Evolutionary conservation across 2,888 invertebrate genomes (phyloP).

Genomic region (Disparrhopalites patrizii): DNA sequence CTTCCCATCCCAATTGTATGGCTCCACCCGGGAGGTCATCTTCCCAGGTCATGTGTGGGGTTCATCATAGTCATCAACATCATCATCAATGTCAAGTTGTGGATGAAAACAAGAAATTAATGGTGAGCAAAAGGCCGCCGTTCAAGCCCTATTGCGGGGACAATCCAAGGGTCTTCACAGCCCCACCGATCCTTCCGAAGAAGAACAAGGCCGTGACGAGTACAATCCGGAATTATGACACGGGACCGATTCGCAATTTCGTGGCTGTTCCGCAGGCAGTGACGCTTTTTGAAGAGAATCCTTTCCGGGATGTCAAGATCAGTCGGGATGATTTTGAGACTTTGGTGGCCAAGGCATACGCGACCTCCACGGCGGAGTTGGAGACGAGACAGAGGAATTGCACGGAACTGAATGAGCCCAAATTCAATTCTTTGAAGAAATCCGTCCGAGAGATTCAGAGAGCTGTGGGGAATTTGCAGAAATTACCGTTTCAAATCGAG

Average conservation of each 20-base stretch:
- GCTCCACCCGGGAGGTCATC: too few relatives aligned
- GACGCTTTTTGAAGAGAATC: slow-evolving; percentile 8
- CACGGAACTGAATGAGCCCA: slow-evolving; percentile 17
- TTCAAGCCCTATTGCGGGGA: slow-evolving; percentile 1
- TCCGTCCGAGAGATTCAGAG: slow-evolving; percentile 8
- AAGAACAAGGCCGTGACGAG: background rate
- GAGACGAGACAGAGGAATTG: slow-evolving; percentile 4
- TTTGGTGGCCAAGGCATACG: slow-evolving; percentile 11
- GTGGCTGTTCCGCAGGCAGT: slow-evolving; percentile 8
- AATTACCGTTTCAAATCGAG: slow-evolving; percentile 11
- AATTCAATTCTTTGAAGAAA: slow-evolving; percentile 10
- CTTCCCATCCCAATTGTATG: too few relatives aligned
- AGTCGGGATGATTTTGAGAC: slow-evolving; percentile 18
- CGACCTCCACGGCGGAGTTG: background rate
- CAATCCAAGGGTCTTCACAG: background rate
- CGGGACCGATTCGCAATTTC: background rate
- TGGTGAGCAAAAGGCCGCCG: background rate
- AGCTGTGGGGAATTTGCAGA: slow-evolving; percentile 13
- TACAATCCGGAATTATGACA: slow-evolving; percentile 11
- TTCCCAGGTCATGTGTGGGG: too few relatives aligned
- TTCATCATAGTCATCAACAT: background rate
- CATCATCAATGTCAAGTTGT: background rate
- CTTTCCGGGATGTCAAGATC: slow-evolving; percentile 3
- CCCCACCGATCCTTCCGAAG: background rate
- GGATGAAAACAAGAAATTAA: too few relatives aligned